These are phyloP conservation scores for Cydia splendana DNA, from an alignment of 1,140 invertebrate species.

Conservation along the genomic window DNA sequence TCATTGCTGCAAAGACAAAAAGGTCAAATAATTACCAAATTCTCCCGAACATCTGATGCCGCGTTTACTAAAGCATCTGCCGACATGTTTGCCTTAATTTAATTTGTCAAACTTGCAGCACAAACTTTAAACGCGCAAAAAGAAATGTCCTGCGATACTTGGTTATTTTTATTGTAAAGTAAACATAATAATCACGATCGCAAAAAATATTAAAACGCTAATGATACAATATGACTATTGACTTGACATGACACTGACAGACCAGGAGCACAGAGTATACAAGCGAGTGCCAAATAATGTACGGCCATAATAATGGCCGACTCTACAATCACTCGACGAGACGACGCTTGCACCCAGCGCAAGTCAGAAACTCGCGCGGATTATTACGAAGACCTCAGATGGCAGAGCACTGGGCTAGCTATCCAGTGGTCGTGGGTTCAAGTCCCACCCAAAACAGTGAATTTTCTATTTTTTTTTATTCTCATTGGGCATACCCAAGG, in stretches of 20 bases:
- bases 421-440: too few relatives aligned
- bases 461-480: too few relatives aligned
- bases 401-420: too few relatives aligned
- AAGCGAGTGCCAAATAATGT: background rate
- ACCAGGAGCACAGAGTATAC: background rate
- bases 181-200: conserved; percentile 6
- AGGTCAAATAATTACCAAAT: conserved; percentile 61
- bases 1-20: conserved; percentile 17
- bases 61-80: conserved; percentile 55
- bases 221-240: background rate
- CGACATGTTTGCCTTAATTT: conserved; percentile 49
- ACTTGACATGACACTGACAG: conserved; percentile 9
- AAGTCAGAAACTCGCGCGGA: too few relatives aligned
- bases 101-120: background rate
- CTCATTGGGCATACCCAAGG: too few relatives aligned
- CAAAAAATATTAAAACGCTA: background rate
- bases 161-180: conserved; percentile 1
- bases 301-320: background rate
- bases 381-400: too few relatives aligned
- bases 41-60: conserved; percentile 63
- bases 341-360: too few relatives aligned
- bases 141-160: background rate
- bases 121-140: background rate
- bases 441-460: too few relatives aligned
- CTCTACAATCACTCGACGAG: too few relatives aligned